These are phyloP conservation scores for Hephaestus fuliginosus DNA, from an alignment of 2,797 vertebrate species.

Conservation along the genomic window DNA sequence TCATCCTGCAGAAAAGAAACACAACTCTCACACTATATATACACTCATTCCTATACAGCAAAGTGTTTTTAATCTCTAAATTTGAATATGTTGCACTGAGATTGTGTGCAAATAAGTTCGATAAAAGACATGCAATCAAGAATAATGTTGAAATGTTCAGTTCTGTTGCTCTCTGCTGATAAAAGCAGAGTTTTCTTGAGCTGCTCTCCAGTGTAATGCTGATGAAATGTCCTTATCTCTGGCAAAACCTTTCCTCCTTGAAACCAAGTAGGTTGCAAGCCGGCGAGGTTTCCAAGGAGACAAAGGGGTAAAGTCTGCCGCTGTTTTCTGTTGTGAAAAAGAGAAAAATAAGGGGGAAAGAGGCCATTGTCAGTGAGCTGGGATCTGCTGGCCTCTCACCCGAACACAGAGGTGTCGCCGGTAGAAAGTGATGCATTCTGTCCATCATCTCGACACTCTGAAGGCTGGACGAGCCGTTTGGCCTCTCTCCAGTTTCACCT, in stretches of 20 bases:
- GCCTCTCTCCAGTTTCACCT: background rate
- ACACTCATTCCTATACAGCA: background rate
- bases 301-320: constrained; percentile 5
- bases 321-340: background rate
- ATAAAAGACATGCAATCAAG: background rate
- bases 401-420: background rate
- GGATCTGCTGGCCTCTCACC: background rate
- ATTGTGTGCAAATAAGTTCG: background rate
- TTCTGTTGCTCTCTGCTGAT: constrained; percentile 22
- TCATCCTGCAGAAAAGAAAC: background rate
- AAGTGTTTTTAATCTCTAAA: background rate
- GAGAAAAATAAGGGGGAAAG: background rate
- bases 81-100: background rate
- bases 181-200: constrained; percentile 22
- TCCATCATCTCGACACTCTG: background rate
- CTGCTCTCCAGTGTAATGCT: constrained; percentile 26
- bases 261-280: constrained; percentile 37
- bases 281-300: constrained; percentile 57
- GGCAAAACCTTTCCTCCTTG: constrained; percentile 17
- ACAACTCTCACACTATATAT: too few relatives aligned
- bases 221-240: constrained; percentile 51
- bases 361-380: background rate
- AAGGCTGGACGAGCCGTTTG: background rate
- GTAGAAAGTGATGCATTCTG: background rate
- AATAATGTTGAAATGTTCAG: constrained; percentile 11